These are phyloP conservation scores for Gonatopus flavifemur DNA, from an alignment of 1,140 invertebrate genomes.

Conservation along the genomic window DNA sequence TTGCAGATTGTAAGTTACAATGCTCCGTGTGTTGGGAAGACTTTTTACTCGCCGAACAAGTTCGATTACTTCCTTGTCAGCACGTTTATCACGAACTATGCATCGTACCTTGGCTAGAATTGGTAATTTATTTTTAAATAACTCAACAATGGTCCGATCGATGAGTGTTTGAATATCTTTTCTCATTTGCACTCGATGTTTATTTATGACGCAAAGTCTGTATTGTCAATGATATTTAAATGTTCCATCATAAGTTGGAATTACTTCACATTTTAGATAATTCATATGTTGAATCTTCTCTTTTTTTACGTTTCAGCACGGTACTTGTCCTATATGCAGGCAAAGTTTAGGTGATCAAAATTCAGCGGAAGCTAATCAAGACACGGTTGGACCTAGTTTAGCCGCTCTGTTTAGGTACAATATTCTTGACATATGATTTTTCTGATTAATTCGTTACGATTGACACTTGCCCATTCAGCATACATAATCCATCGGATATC, in stretches of 20 bases:
- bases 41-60: constrained; percentile 80
- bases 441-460: constrained; percentile 1
- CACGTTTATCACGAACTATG: constrained; percentile 92
- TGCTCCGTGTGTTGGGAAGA: constrained; percentile 98
- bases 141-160: background rate
- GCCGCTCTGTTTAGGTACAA: constrained; percentile 57
- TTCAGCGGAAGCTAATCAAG: constrained; percentile 48
- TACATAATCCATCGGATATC: background rate
- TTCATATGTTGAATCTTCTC: background rate
- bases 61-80: constrained; percentile 84
- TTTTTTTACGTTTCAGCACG: constrained; percentile 69
- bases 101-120: constrained; percentile 92
- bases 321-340: constrained; percentile 93
- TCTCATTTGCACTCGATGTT: background rate
- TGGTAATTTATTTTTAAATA: constrained; percentile 61
- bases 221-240: constrained; percentile 8
- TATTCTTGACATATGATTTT: background rate
- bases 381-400: constrained; percentile 53
- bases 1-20: constrained; percentile 76
- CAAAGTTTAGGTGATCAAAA: constrained; percentile 70
- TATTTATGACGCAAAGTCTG: constrained; percentile 7
- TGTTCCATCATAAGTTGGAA: no score
- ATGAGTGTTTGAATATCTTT: constrained; percentile 4
- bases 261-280: background rate
- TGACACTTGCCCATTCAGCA: background rate